Evolutionary conservation across 2,797 vertebrate genomes (phyloP).

Genomic region (Microtus agrestis): DNA sequence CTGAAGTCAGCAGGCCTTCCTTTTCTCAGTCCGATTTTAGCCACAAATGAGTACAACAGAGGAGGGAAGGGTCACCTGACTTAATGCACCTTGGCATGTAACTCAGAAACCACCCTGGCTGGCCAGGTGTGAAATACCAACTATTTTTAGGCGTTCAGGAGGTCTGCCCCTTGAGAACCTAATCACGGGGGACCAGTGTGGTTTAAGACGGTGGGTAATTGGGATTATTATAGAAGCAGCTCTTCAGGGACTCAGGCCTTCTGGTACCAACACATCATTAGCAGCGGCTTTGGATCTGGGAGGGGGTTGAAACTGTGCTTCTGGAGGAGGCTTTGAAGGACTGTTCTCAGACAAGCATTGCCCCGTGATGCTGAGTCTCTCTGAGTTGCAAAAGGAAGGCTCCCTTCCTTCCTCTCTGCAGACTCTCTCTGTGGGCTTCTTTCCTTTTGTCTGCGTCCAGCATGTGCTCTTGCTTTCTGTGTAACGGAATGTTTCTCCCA

Average conservation of each 20-base stretch:
- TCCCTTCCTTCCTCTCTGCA: background rate
- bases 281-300: background rate
- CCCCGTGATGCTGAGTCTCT: background rate
- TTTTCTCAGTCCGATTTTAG: slow-evolving; percentile 30
- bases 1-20: background rate
- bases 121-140: slow-evolving; percentile 2
- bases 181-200: slow-evolving; percentile 16
- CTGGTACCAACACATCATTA: slow-evolving; percentile 2
- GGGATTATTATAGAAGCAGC: slow-evolving; percentile 45
- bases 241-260: slow-evolving; percentile 9
- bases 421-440: background rate
- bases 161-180: background rate
- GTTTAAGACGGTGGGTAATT: slow-evolving; percentile 65
- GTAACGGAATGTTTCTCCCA: background rate
- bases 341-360: background rate
- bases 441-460: background rate
- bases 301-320: background rate
- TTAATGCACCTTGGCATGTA: background rate
- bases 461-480: background rate
- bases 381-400: background rate
- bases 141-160: slow-evolving; percentile 23
- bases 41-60: slow-evolving; percentile 7
- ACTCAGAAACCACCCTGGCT: background rate
- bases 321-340: slow-evolving; percentile 42
- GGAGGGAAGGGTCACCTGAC: background rate